phyloP scores from a whole-genome alignment of 2,888 invertebrate genomes.

The Pheosia tremula region DNA sequence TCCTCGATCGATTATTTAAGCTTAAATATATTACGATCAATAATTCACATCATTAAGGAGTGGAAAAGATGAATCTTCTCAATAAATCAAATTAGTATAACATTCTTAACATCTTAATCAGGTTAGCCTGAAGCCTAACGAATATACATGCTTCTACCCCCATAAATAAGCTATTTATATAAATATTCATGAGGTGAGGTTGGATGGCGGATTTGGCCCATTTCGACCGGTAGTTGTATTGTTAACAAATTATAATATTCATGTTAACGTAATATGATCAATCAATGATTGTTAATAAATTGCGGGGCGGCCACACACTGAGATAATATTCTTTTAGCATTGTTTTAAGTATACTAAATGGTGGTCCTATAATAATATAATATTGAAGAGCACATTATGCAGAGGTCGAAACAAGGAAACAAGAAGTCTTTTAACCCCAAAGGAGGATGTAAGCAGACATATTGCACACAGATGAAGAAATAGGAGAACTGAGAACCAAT shows the following conservation, averaged over 20 bases:
- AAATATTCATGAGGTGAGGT: conserved; percentile 42
- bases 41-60: too few relatives aligned
- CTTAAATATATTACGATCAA: too few relatives aligned
- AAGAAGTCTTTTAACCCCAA: too few relatives aligned
- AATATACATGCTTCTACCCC: neutral
- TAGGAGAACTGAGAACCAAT: too few relatives aligned
- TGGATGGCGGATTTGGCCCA: conserved; percentile 28
- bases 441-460: too few relatives aligned
- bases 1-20: too few relatives aligned
- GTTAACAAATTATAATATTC: conserved; percentile 47
- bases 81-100: neutral
- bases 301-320: conserved; percentile 48
- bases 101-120: neutral
- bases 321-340: conserved; percentile 15
- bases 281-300: conserved; percentile 36
- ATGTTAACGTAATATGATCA: conserved; percentile 44
- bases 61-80: neutral
- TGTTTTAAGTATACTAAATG: conserved; percentile 2
- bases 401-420: too few relatives aligned
- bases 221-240: conserved; percentile 43
- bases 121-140: neutral
- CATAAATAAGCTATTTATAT: conserved; percentile 32
- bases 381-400: too few relatives aligned
- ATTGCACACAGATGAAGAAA: too few relatives aligned
- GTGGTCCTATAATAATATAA: too few relatives aligned